These are phyloP conservation scores for Catalaphyllia jardinei DNA, from an alignment of 64 coral and sea anemone species.

Conservation along the genomic window DNA sequence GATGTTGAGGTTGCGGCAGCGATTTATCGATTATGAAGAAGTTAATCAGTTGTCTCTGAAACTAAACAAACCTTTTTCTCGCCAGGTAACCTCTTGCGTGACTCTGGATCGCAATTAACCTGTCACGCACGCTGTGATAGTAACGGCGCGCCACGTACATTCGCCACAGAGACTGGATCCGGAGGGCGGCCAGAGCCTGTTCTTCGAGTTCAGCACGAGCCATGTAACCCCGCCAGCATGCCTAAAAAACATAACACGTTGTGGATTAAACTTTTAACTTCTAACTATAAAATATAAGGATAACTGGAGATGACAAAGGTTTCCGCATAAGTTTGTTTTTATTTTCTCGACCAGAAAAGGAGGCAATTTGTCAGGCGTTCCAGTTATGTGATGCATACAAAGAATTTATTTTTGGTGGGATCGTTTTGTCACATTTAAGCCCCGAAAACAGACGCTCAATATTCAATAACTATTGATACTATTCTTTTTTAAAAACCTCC, in stretches of 20 bases:
- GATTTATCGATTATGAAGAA: background rate
- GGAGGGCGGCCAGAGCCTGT: slow-evolving; percentile 55
- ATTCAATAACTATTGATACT: no score
- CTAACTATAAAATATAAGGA: no score
- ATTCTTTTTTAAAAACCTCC: no score
- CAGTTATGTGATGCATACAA: no score
- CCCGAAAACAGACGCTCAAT: no score
- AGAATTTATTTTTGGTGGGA: no score
- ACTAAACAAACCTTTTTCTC: slow-evolving; percentile 58
- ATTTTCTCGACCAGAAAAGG: no score
- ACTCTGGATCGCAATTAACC: slow-evolving; percentile 67
- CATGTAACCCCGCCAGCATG: slow-evolving; percentile 63
- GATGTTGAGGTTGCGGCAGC: background rate
- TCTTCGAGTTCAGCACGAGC: slow-evolving; percentile 52
- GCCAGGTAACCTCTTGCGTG: slow-evolving; percentile 60
- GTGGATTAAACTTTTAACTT: no score
- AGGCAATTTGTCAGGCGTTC: no score
- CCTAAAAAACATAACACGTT: slow-evolving; percentile 37
- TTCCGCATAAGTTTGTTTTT: no score
- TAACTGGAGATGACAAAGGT: no score
- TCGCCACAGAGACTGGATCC: slow-evolving; percentile 84
- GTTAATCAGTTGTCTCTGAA: background rate
- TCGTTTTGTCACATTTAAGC: no score
- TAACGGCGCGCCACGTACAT: slow-evolving; percentile 58
- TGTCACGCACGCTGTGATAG: slow-evolving; percentile 50